Percentiles rank a stretch among this genome's conserved stretches.
Conservation (phyloP, 2,888 invertebrate species). For the Tetanocera ferruginea region DNA sequence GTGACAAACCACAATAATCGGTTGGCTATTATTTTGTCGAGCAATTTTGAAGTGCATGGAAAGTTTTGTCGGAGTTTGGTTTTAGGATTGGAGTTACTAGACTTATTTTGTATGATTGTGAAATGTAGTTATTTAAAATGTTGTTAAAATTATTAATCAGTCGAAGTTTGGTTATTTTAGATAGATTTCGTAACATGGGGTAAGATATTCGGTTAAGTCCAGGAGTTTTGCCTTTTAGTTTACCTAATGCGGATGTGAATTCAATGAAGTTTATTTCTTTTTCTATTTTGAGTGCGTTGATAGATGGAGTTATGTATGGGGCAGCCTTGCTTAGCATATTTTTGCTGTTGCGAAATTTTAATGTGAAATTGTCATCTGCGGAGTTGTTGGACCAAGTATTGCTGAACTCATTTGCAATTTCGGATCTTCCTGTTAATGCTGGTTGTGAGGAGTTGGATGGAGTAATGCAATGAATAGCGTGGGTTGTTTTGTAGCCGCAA, state of each 20-base stretch:
- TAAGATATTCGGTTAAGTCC: constrained; percentile 41
- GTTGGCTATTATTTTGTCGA: not conserved
- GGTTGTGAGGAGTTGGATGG: not conserved
- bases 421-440: not conserved
- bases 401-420: constrained; percentile 20
- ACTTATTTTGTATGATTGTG: too few species aligned
- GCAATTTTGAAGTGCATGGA: too few species aligned
- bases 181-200: too few species aligned
- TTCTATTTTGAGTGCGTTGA: not conserved
- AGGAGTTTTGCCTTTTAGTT: too few species aligned
- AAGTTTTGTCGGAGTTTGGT: too few species aligned
- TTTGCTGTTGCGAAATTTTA: not conserved
- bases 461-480: constrained; percentile 15
- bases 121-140: too few species aligned
- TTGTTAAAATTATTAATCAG: too few species aligned
- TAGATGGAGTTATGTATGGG: not conserved
- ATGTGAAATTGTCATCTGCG: not conserved
- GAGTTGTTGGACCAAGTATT: constrained; percentile 29
- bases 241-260: not conserved
- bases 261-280: not conserved
- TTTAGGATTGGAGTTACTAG: too few species aligned
- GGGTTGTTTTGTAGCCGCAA: constrained; percentile 23
- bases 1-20: not conserved
- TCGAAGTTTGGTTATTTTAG: too few species aligned
- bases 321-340: not conserved